Evolutionary conservation across 2,113 vertebrate genomes (phyloP).

Genomic region (mouse (Mus musculus)): GRCm39 chr2:123928501-123929000

Average conservation of each 20-base stretch:
- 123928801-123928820: conserved; percentile 17
- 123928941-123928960: neutral
- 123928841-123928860: neutral
- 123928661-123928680: neutral
- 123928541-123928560: conserved; percentile 15
- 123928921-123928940: neutral
- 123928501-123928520: neutral
- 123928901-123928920: neutral
- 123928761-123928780: neutral
- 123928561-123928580: neutral
- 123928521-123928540: conserved; percentile 12
- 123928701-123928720: neutral
- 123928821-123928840: conserved; percentile 19
- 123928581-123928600: neutral
- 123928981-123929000: neutral
- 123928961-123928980: neutral
- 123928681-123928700: neutral
- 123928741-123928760: neutral
- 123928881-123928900: neutral
- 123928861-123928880: neutral
- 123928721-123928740: neutral
- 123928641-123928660: neutral
- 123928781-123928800: neutral
- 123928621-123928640: neutral
- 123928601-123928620: neutral